phyloP scores from a whole-genome alignment of 2,797 vertebrate genomes.

The Acrossocheilus fasciatus region DNA sequence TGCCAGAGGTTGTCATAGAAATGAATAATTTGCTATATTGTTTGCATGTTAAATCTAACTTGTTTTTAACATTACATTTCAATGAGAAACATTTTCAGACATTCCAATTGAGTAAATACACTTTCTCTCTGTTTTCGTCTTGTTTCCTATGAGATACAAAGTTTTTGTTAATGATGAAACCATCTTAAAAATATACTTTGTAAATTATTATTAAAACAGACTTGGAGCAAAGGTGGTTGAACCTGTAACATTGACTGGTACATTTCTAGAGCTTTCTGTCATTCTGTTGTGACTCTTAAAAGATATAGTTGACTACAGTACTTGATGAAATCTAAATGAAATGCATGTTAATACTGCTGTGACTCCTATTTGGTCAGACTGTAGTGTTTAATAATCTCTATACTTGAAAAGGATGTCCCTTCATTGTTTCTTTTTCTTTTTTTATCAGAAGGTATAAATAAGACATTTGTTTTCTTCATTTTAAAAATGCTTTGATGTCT shows the following conservation, averaged over 20 bases:
- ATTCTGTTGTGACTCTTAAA: conserved; percentile 11
- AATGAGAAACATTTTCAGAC: conserved; percentile 48
- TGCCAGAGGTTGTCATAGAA: conserved; percentile 40
- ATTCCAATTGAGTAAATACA: conserved; percentile 46
- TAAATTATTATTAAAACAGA: conserved; percentile 74
- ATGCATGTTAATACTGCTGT: not conserved
- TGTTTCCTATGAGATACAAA: conserved; percentile 6
- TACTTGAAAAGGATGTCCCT: not conserved
- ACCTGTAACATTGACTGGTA: not conserved
- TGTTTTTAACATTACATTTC: conserved; percentile 55
- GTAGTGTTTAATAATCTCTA: not conserved
- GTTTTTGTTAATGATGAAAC: conserved; percentile 57
- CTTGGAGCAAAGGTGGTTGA: conserved; percentile 38
- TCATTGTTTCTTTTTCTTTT: not conserved
- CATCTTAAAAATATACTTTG: conserved; percentile 41
- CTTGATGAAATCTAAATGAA: conserved; percentile 1
- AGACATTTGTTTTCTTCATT: not conserved
- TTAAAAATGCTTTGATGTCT: not conserved
- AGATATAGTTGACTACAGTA: not conserved
- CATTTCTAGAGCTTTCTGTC: not conserved
- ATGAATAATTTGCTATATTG: conserved; percentile 47
- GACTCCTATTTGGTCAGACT: not conserved
- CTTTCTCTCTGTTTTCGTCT: conserved; percentile 36
- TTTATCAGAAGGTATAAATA: not conserved
- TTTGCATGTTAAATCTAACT: conserved; percentile 56